Conservation (phyloP, 2,888 invertebrate species). For the Rhyacophila evoluta region DNA sequence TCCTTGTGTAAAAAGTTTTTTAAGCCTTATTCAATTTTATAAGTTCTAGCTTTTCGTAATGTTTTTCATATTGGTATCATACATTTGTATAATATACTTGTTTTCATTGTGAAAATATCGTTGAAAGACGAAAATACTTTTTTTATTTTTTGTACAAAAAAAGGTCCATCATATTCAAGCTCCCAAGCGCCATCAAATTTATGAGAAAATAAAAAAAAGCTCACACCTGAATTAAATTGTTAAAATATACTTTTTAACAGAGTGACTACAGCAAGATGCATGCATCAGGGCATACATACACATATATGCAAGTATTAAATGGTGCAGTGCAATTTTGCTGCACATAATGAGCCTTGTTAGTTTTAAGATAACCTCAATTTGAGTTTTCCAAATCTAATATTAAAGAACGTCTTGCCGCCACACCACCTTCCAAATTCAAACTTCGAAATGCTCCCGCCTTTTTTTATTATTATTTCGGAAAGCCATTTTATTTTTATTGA, state of each 20-base stretch:
- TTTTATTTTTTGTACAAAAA: too few species aligned
- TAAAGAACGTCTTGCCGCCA: slow-evolving; percentile 25
- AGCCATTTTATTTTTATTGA: slow-evolving; percentile 17
- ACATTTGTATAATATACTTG: too few species aligned
- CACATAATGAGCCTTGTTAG: slow-evolving; percentile 46
- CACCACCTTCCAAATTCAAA: slow-evolving; percentile 7
- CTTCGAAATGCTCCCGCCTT: slow-evolving; percentile 31
- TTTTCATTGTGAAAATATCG: too few species aligned
- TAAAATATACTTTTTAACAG: neutral
- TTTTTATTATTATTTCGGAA: slow-evolving; percentile 17
- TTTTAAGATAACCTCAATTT: slow-evolving; percentile 42
- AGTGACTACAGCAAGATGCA: neutral
- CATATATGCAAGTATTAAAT: slow-evolving; percentile 23
- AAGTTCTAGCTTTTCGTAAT: too few species aligned
- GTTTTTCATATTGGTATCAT: too few species aligned
- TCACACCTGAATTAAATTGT: too few species aligned
- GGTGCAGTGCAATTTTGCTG: slow-evolving; percentile 35
- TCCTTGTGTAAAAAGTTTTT: too few species aligned
- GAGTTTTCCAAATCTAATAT: slow-evolving; percentile 31
- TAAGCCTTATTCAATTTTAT: too few species aligned
- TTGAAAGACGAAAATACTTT: too few species aligned
- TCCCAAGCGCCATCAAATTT: too few species aligned
- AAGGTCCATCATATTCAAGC: too few species aligned
- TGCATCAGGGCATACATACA: neutral
- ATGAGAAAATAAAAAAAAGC: neutral